Conservation (phyloP, 2,797 vertebrate species). For the Onychomys arenicola region DNA sequence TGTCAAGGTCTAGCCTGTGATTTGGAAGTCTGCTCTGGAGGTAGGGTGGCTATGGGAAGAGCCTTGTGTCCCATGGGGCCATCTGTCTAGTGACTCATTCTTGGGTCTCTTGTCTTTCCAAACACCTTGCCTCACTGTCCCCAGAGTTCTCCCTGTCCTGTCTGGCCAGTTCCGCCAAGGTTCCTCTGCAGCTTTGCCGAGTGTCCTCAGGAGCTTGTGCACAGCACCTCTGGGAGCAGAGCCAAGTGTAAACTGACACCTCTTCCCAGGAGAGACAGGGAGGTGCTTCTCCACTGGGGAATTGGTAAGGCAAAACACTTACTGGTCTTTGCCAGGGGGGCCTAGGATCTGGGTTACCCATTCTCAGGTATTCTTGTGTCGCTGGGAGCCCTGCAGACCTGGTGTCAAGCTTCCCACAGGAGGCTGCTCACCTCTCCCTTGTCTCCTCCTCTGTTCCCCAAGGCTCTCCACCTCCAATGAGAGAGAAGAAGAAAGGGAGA, state of each 20-base stretch:
- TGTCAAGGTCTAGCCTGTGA: background rate
- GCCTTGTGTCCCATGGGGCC: conserved; percentile 14
- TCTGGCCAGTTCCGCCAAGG: conserved; percentile 58
- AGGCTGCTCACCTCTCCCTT: background rate
- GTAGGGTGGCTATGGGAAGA: conserved; percentile 34
- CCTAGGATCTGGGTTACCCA: background rate
- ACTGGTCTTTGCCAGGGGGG: background rate
- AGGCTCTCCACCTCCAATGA: background rate
- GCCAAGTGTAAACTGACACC: background rate
- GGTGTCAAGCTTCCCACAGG: background rate
- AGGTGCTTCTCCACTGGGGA: background rate
- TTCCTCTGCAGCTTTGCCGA: conserved; percentile 38
- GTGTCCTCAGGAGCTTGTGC: background rate
- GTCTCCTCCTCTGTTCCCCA: background rate
- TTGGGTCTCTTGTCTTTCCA: conserved; percentile 41
- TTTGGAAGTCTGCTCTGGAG: conserved; percentile 28
- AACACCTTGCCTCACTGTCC: conserved; percentile 52
- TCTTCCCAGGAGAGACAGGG: background rate
- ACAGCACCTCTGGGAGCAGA: background rate
- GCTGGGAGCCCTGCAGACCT: background rate
- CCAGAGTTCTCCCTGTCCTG: conserved; percentile 38
- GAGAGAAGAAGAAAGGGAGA: background rate
- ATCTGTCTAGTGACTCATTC: conserved; percentile 59
- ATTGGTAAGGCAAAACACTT: background rate
- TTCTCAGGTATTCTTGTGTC: background rate